Conservation (phyloP, 2,888 invertebrate species). For the Noctua pronuba region DNA sequence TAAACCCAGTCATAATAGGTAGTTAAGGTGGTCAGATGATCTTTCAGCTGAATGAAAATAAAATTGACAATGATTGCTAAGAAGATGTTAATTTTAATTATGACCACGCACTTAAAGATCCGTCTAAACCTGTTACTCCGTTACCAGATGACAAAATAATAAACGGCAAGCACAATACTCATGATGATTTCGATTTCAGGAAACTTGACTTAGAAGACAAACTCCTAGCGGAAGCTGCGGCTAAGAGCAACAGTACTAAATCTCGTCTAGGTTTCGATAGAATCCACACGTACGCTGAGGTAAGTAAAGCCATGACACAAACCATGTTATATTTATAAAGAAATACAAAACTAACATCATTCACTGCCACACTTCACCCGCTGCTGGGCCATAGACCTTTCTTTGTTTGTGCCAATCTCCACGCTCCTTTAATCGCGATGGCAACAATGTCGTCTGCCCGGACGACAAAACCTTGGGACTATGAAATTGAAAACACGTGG, state of each 20-base stretch:
- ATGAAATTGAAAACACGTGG: not conserved
- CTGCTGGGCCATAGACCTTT: not conserved
- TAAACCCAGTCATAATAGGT: not conserved
- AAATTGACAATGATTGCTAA: not conserved
- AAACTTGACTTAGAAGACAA: conserved; percentile 77
- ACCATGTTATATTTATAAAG: not conserved
- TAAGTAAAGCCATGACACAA: conserved; percentile 65
- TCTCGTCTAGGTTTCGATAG: conserved; percentile 72
- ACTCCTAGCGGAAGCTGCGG: conserved; percentile 69
- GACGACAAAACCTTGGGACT: not conserved
- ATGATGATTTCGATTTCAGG: conserved; percentile 58
- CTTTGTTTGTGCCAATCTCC: not conserved
- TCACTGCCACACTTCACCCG: not conserved
- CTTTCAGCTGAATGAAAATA: not conserved
- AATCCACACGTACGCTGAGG: conserved; percentile 77
- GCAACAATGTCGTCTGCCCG: not conserved
- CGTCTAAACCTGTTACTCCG: not conserved
- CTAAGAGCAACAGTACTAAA: conserved; percentile 69
- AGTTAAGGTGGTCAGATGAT: not conserved
- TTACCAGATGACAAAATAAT: not conserved
- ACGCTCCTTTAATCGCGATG: not conserved
- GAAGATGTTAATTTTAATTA: not conserved
- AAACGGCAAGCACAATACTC: not conserved
- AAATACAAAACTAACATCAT: not conserved
- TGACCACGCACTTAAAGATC: not conserved